Base-by-base conservation (phyloP, 2,888 invertebrate genomes). In the Leucophora obtusa region DNA sequence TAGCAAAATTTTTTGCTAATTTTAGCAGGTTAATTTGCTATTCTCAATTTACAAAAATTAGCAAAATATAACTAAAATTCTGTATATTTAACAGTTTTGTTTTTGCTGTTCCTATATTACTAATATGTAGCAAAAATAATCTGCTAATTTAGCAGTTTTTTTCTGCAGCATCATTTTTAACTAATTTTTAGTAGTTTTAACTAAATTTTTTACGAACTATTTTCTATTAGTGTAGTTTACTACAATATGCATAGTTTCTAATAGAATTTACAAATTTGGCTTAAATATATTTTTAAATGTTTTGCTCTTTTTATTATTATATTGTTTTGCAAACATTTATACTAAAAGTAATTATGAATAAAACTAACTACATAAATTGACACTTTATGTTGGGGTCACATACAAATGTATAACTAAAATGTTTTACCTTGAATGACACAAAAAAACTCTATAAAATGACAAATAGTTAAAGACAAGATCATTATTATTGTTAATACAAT, bases 261-360 rank as follows among this genome's bases (percentile, higher is more conserved):
- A 59, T 59, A 18, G 8, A 43, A 63, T 63, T 60, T 53, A 28
- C 17, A 47, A 72, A 28, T 7, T 28, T 28, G 28, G 6, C 28
- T 7, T 54, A n/a, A 10, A n/a, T 47, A 5, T 47, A 47, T 47
- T 47, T 47, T 47, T 47, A 5, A 14, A n/a, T 4, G 43, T 47
- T 47, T 47, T 14, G 43, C 43, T 43, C 6, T 43, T 47, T n/a
- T 47, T 28, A 28, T 38, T 38, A 38, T 38, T 38, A 11, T 38
- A 14, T 47, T 47, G 43, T 47, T 47, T 47, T n/a, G 43, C 43
- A 50, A 28, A 54, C 38, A 59, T 53, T 59, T 51, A 63, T 65
- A 38, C 58, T 76, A 63, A 62, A 60, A 71, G 62, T 75, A 79
- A 75, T 75, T 71, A 58, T 47, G 50, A 28, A 28, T 17, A 62